These are phyloP conservation scores for Drosophila lacicola DNA, from an alignment of 2,888 invertebrate genomes.

Conservation along the genomic window DNA sequence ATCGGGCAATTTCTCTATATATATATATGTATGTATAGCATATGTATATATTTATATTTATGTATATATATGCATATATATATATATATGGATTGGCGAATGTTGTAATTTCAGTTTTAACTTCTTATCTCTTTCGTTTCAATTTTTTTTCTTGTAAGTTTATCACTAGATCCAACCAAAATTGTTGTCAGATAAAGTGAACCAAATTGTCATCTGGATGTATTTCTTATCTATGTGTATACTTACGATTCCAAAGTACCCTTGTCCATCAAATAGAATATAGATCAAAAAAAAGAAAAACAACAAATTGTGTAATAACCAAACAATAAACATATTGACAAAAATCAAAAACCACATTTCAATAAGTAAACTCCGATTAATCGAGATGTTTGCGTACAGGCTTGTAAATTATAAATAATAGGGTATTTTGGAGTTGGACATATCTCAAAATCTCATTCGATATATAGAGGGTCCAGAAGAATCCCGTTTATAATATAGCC, in stretches of 20 bases:
- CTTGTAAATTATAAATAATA: too few relatives aligned
- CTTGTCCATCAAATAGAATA: not conserved
- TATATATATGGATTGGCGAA: slow-evolving; percentile 1
- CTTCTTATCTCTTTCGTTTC: slow-evolving; percentile 3
- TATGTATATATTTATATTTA: not conserved
- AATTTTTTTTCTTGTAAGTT: not conserved
- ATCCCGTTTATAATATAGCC: too few relatives aligned
- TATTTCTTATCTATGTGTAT: slow-evolving; percentile 3
- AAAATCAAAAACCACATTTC: not conserved
- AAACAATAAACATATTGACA: not conserved
- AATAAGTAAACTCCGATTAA: too few relatives aligned
- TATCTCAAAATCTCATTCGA: too few relatives aligned
- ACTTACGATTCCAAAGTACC: not conserved
- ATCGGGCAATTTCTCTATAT: not conserved
- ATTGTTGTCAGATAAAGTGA: slow-evolving; percentile 12
- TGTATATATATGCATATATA: not conserved
- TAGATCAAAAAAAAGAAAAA: not conserved
- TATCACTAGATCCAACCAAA: not conserved
- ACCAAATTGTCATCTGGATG: slow-evolving; percentile 17
- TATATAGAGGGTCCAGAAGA: too few relatives aligned
- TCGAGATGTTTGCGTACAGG: too few relatives aligned
- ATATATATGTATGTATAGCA: not conserved
- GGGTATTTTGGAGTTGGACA: too few relatives aligned
- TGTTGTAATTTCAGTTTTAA: slow-evolving; percentile 20
- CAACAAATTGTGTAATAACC: not conserved